phyloP scores from a whole-genome alignment of 92 coral and sea anemone genomes.

The Phymanthus crucifer region DNA sequence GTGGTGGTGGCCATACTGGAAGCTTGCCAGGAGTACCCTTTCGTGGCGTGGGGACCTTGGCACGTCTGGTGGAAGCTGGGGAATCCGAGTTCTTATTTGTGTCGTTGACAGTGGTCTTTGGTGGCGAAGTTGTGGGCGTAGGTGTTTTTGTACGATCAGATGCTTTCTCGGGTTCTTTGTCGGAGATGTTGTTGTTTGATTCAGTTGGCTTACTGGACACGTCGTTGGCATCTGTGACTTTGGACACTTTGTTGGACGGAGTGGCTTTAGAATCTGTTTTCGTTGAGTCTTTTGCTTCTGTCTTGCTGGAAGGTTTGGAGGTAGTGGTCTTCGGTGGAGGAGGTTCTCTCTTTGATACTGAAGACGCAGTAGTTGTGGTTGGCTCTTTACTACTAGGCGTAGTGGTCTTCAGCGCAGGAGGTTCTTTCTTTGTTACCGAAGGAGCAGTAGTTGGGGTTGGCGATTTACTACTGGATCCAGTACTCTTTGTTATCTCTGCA shows the following conservation, averaged over 20 bases:
- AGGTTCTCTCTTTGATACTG: background rate
- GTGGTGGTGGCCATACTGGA: conserved; percentile 35
- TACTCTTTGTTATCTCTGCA: conserved; percentile 5
- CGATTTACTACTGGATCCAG: background rate
- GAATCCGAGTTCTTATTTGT: conserved; percentile 11
- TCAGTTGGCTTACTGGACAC: conserved; percentile 18
- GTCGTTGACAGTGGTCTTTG: conserved; percentile 19
- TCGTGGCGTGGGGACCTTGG: conserved; percentile 3
- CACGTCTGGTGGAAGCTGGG: background rate
- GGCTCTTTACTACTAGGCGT: background rate
- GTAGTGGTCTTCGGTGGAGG: background rate
- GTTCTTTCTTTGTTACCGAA: background rate
- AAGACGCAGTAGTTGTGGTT: background rate
- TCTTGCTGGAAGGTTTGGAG: too few relatives aligned
- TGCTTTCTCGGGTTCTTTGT: conserved; percentile 16
- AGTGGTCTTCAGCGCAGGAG: background rate
- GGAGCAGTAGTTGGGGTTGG: background rate
- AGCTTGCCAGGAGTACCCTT: conserved; percentile 22
- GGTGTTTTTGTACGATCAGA: conserved; percentile 16
- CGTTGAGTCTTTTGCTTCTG: conserved; percentile 2
- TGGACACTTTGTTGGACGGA: background rate
- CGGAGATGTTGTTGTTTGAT: conserved; percentile 29
- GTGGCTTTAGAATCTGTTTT: conserved; percentile 3
- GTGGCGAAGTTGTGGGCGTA: conserved; percentile 14
- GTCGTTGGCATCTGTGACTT: background rate